Percentiles rank a stretch among this genome's conserved stretches.
These are phyloP conservation scores for Yponomeuta cagnagella DNA, from an alignment of 2,888 invertebrate genomes.

Conservation along the genomic window DNA sequence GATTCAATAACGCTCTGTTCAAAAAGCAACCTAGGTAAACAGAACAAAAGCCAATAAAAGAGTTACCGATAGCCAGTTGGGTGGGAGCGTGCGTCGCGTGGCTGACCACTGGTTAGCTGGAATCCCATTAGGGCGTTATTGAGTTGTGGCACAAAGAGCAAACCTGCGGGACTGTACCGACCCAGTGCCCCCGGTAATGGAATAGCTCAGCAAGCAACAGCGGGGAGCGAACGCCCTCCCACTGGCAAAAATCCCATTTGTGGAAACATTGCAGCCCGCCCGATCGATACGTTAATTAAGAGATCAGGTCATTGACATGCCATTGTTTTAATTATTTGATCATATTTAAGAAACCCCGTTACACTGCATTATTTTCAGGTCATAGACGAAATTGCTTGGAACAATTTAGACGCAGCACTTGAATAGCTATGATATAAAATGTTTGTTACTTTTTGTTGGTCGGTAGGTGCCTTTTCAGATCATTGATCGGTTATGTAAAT, in stretches of 20 bases:
- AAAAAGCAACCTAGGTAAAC: not conserved
- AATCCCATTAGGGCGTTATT: slow-evolving; percentile 69
- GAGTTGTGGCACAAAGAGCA: slow-evolving; percentile 54
- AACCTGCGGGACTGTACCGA: slow-evolving; percentile 36
- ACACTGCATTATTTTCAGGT: not conserved
- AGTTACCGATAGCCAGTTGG: slow-evolving; percentile 3
- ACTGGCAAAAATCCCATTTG: slow-evolving; percentile 1
- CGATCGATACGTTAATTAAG: slow-evolving; percentile 6
- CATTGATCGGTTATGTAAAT: not conserved
- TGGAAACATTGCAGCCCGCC: not conserved
- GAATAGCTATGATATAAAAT: not conserved
- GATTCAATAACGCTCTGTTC: no score
- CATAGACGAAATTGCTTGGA: not conserved
- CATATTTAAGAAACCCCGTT: not conserved
- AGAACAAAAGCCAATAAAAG: slow-evolving; percentile 3
- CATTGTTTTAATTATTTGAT: not conserved
- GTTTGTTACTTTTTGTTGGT: not conserved
- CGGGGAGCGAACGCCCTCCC: not conserved
- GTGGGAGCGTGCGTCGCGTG: slow-evolving; percentile 46
- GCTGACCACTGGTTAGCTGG: slow-evolving; percentile 48
- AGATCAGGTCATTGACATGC: not conserved
- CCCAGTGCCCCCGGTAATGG: slow-evolving; percentile 43
- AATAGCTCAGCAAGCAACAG: slow-evolving; percentile 30
- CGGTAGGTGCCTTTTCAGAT: not conserved
- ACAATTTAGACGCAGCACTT: not conserved